A percentile compares a stretch with the other conserved stretches of the same genome.
Evolutionary conservation across 2,888 invertebrate species (phyloP).

Genomic region (Cryptus viduatorius): DNA sequence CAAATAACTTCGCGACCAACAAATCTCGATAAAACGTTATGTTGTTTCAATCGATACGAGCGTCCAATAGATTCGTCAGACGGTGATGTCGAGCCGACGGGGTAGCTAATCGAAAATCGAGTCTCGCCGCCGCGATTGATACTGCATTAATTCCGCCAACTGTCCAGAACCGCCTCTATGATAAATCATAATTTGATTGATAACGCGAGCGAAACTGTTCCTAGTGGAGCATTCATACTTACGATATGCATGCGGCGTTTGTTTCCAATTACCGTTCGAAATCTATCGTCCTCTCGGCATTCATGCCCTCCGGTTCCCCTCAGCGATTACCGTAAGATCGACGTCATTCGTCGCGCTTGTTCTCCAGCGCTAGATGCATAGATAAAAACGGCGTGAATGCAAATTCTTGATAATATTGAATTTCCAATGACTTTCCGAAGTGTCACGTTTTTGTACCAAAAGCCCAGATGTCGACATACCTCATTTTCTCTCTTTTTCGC

Average conservation of each 20-base stretch:
- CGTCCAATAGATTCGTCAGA: slow-evolving; percentile 16
- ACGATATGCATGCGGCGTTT: slow-evolving; percentile 41
- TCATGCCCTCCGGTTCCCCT: background rate
- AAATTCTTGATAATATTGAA: background rate
- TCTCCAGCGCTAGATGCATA: background rate
- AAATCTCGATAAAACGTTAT: background rate
- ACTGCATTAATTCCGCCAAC: slow-evolving; percentile 51
- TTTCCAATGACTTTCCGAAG: background rate
- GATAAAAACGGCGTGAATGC: background rate
- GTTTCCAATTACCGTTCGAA: slow-evolving; percentile 33
- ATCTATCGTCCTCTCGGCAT: background rate
- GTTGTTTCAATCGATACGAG: slow-evolving; percentile 14
- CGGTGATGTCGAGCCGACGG: slow-evolving; percentile 8
- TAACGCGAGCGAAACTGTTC: slow-evolving; percentile 38
- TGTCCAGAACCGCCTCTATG: slow-evolving; percentile 3
- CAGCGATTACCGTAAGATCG: background rate
- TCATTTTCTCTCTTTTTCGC: background rate
- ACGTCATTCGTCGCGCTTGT: background rate
- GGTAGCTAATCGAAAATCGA: slow-evolving; percentile 18
- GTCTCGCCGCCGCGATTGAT: slow-evolving; percentile 50
- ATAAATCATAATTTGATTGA: slow-evolving; percentile 62
- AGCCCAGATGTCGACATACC: slow-evolving; percentile 12
- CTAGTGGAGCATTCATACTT: slow-evolving; percentile 42
- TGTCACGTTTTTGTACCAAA: background rate
- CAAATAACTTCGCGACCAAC: background rate